These are phyloP conservation scores for Drosophila ustulata DNA, from an alignment of 2,888 invertebrate species.

Conservation along the genomic window DNA sequence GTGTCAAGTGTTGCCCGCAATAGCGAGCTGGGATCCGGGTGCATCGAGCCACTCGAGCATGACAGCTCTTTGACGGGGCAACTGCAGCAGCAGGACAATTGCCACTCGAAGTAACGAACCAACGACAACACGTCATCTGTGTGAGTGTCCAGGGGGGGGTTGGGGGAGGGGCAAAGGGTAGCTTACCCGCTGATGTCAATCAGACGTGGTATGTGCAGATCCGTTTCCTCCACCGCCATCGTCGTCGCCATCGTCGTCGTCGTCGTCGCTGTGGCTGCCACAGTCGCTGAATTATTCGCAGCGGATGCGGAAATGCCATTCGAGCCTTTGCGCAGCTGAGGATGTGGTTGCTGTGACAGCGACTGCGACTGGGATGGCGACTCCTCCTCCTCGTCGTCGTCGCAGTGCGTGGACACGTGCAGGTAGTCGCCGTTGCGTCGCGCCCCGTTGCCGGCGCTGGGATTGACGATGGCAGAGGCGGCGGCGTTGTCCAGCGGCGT, in stretches of 20 bases:
- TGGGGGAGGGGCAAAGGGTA: slow-evolving; percentile 15
- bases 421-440: slow-evolving; percentile 90
- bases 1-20: slow-evolving; percentile 84
- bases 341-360: slow-evolving; percentile 46
- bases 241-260: not conserved
- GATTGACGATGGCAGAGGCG: slow-evolving; percentile 84
- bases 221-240: slow-evolving; percentile 85
- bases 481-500: slow-evolving; percentile 59
- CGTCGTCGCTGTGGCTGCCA: slow-evolving; percentile 22
- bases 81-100: slow-evolving; percentile 64
- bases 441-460: slow-evolving; percentile 78
- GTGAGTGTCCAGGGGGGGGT: no score
- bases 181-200: slow-evolving; percentile 88
- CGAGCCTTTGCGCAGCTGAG: slow-evolving; percentile 53
- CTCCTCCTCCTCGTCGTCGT: slow-evolving; percentile 87
- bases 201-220: slow-evolving; percentile 89
- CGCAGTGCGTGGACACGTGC: slow-evolving; percentile 88
- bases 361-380: slow-evolving; percentile 31
- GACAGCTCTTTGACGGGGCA: slow-evolving; percentile 80
- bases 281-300: slow-evolving; percentile 59
- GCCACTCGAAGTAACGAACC: slow-evolving; percentile 80
- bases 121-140: not conserved
- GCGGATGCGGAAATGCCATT: slow-evolving; percentile 50
- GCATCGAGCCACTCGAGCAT: slow-evolving; percentile 62
- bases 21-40: slow-evolving; percentile 59